phyloP scores from a whole-genome alignment of 2,797 vertebrate genomes.

The Megalops cyprinoides region DNA sequence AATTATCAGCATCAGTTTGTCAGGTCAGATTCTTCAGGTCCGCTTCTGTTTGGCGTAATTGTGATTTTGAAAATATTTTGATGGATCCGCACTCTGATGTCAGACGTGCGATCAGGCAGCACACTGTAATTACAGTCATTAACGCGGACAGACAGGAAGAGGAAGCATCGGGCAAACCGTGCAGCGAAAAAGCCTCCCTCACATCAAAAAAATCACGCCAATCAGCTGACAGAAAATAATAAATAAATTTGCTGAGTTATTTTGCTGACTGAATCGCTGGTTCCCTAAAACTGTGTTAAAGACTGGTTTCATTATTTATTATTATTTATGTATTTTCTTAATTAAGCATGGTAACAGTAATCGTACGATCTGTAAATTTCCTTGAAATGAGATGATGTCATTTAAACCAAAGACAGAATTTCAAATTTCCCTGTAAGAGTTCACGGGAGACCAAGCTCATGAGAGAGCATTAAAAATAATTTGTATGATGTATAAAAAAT shows the following conservation, averaged over 20 bases:
- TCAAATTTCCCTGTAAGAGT: not conserved
- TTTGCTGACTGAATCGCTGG: not conserved
- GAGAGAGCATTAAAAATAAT: not conserved
- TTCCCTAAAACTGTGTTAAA: not conserved
- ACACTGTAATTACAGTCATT: constrained; percentile 49
- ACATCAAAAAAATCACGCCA: constrained; percentile 1
- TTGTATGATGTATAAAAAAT: not conserved
- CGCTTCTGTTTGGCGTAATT: constrained; percentile 14
- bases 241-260: not conserved
- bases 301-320: not conserved
- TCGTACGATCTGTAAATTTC: too few species aligned
- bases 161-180: not conserved
- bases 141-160: constrained; percentile 31
- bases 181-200: not conserved
- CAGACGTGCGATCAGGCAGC: constrained; percentile 44
- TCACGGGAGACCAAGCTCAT: not conserved
- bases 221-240: not conserved
- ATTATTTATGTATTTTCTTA: too few species aligned
- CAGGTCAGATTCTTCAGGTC: not conserved
- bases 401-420: too few species aligned
- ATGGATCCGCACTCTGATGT: constrained; percentile 41
- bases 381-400: too few species aligned
- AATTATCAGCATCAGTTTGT: not conserved
- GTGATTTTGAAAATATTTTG: constrained; percentile 32
- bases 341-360: too few species aligned